Evolutionary conservation across 1,140 invertebrate species (phyloP).

Genomic region (Drosophila sproati): DNA sequence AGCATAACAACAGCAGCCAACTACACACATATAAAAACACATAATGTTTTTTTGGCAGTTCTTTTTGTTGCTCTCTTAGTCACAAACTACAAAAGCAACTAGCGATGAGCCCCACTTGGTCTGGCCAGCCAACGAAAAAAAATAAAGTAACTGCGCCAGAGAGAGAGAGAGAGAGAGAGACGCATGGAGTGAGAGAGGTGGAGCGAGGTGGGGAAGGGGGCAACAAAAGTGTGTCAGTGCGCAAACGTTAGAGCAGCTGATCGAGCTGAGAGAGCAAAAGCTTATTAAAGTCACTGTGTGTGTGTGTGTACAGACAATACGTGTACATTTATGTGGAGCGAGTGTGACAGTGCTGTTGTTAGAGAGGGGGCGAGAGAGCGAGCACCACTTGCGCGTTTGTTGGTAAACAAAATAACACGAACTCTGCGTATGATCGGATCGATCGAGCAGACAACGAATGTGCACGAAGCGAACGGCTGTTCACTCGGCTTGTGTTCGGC

Average conservation of each 20-base stretch:
- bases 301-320: conserved; percentile 3
- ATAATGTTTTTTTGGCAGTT: conserved; percentile 13
- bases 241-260: conserved; percentile 77
- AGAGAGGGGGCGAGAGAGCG: conserved; percentile 13
- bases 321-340: not conserved
- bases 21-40: not conserved
- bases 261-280: conserved; percentile 47
- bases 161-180: not conserved
- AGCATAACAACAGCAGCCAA: conserved; percentile 29
- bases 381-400: conserved; percentile 52
- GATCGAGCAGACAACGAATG: not conserved
- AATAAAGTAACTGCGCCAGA: conserved; percentile 32
- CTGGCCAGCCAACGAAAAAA: conserved; percentile 56
- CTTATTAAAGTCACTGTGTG: not conserved
- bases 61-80: conserved; percentile 38
- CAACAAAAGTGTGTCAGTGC: conserved; percentile 75
- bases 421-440: conserved; percentile 61
- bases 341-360: not conserved
- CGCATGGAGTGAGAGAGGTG: not conserved
- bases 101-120: conserved; percentile 69
- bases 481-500: conserved; percentile 27
- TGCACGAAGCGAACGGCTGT: conserved; percentile 20
- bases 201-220: not conserved
- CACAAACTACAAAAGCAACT: conserved; percentile 51
- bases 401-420: conserved; percentile 79